phyloP scores from a whole-genome alignment of 2,113 vertebrate species.

The Turdus rufiventris region DNA sequence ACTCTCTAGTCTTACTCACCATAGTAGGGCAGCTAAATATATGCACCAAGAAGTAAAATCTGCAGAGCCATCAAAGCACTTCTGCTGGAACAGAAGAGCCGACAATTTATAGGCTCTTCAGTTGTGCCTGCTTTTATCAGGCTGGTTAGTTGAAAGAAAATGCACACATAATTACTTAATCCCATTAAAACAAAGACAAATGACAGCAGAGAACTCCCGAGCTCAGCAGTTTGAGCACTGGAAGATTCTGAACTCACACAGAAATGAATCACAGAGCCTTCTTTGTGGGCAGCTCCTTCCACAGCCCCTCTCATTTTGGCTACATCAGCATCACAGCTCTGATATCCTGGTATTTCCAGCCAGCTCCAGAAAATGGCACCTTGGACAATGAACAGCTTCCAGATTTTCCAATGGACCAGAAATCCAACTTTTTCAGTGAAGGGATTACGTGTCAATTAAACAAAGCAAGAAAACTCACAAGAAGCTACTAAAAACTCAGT shows the following conservation, averaged over 20 bases:
- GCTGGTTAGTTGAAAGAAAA: conserved; percentile 43
- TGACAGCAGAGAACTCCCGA: neutral
- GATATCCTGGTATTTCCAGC: neutral
- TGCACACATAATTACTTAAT: conserved; percentile 57
- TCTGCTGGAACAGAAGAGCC: neutral
- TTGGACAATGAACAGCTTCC: neutral
- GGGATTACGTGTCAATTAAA: neutral
- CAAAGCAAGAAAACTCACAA: neutral
- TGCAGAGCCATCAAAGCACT: conserved; percentile 36
- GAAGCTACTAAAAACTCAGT: neutral
- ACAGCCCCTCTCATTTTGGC: conserved; percentile 19
- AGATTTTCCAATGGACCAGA: neutral
- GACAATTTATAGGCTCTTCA: conserved; percentile 43
- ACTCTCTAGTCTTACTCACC: neutral
- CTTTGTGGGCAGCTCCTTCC: conserved; percentile 44
- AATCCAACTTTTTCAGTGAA: neutral
- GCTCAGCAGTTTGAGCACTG: conserved; percentile 42
- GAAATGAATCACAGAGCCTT: conserved; percentile 18
- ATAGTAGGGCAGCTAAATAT: conserved; percentile 45
- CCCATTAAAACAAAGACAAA: conserved; percentile 59
- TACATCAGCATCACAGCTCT: conserved; percentile 41
- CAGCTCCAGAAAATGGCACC: neutral
- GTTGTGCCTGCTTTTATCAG: conserved; percentile 58
- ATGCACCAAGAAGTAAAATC: neutral
- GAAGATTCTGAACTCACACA: neutral